These are phyloP conservation scores for Rhodinocichla rosea DNA, from an alignment of 2,113 vertebrate species.

Conservation along the genomic window DNA sequence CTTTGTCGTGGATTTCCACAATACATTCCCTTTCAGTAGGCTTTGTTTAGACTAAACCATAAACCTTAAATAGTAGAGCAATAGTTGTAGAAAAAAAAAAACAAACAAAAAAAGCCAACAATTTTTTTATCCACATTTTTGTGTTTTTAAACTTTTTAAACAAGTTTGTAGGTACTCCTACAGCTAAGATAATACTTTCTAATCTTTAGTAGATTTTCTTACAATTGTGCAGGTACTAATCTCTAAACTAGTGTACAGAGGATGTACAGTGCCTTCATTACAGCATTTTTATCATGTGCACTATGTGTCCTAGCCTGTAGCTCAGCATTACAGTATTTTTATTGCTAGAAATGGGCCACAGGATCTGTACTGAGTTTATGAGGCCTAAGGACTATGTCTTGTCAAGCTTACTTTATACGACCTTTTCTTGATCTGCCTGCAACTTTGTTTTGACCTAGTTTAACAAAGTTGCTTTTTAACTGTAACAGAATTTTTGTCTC, in stretches of 20 bases:
- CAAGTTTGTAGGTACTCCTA: background rate
- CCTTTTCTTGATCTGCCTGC: background rate
- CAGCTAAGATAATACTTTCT: background rate
- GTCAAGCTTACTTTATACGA: background rate
- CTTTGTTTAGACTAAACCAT: background rate
- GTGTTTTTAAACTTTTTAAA: background rate
- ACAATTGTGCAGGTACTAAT: background rate
- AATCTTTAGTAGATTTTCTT: background rate
- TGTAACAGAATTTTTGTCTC: background rate
- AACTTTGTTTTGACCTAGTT: background rate
- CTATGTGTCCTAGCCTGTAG: background rate
- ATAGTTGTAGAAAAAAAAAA: background rate
- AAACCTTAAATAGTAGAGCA: background rate
- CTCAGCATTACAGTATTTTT: background rate
- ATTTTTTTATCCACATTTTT: background rate
- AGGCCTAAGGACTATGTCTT: background rate
- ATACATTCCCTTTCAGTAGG: background rate
- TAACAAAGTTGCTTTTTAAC: too few relatives aligned
- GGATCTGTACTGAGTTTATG: background rate
- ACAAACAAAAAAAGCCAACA: fast-evolving
- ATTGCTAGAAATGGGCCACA: background rate
- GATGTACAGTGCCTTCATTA: background rate
- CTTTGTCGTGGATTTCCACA: background rate
- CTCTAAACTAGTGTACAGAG: background rate
- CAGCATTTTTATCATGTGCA: background rate